A percentile compares a stretch with the other conserved stretches of the same genome.
Evolutionary conservation across 2,888 invertebrate genomes (phyloP).

Genomic region (Formica aserva): DNA sequence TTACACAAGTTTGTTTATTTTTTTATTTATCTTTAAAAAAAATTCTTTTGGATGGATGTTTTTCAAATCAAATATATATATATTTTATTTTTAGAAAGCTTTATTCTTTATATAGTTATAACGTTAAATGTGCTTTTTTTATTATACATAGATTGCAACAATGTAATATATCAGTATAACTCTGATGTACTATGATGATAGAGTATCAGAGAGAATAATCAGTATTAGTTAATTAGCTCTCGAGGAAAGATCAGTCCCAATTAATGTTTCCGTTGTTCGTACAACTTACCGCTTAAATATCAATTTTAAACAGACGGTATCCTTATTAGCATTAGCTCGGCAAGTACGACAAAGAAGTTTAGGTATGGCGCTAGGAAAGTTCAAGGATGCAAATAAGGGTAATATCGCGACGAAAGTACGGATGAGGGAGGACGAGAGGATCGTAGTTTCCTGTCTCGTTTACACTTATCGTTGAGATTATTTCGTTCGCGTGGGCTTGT

Average conservation of each 20-base stretch:
- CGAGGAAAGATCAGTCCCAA: conserved; percentile 38
- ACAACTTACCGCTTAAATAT: conserved; percentile 74
- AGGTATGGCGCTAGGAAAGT: conserved; percentile 65
- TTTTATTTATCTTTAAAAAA: background rate
- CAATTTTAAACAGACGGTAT: conserved; percentile 71
- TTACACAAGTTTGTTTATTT: background rate
- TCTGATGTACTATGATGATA: background rate
- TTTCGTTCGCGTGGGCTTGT: conserved; percentile 10
- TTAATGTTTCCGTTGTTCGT: conserved; percentile 66
- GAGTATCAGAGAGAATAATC: conserved; percentile 12
- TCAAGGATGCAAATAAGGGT: conserved; percentile 73
- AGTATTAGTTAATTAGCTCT: conserved; percentile 28
- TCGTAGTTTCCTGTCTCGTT: conserved; percentile 62
- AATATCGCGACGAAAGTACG: conserved; percentile 61
- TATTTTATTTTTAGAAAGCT: background rate
- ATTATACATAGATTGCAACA: background rate
- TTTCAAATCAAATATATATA: background rate
- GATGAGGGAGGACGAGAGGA: conserved; percentile 42
- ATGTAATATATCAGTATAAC: background rate
- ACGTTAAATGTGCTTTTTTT: background rate
- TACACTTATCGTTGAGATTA: conserved; percentile 59
- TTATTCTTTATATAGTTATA: background rate
- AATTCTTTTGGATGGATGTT: background rate
- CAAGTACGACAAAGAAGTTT: conserved; percentile 71
- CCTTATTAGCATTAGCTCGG: conserved; percentile 72